phyloP scores from a whole-genome alignment of 2,113 vertebrate species.

The Thermophis baileyi region DNA sequence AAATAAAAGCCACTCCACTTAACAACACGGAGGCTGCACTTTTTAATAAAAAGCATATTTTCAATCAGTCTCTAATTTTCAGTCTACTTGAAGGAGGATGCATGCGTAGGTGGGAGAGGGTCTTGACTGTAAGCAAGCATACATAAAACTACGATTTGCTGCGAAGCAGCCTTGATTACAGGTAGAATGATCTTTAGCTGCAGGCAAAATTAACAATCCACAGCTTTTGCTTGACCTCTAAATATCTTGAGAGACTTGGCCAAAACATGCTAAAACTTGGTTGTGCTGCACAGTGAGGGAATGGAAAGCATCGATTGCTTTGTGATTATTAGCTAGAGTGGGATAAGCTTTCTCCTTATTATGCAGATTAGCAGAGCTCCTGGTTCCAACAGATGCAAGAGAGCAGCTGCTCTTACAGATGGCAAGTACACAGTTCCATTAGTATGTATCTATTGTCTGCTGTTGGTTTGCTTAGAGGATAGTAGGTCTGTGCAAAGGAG shows the following conservation, averaged over 20 bases:
- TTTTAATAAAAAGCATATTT: not conserved
- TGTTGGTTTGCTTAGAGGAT: slow-evolving; percentile 87
- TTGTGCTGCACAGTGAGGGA: slow-evolving; percentile 84
- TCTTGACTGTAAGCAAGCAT: slow-evolving; percentile 37
- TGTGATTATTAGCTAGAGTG: slow-evolving; percentile 98
- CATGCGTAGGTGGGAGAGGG: not conserved
- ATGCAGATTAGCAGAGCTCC: slow-evolving; percentile 99
- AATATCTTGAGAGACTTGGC: slow-evolving; percentile 69
- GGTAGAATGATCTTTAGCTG: slow-evolving; percentile 71
- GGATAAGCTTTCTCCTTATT: slow-evolving; percentile 99
- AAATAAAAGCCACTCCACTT: not conserved
- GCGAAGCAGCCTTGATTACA: slow-evolving; percentile 70
- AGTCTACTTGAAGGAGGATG: slow-evolving; percentile 12
- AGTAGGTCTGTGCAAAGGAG: slow-evolving; percentile 84
- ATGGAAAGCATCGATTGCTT: slow-evolving; percentile 96
- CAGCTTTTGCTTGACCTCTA: slow-evolving; percentile 80
- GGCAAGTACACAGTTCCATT: slow-evolving; percentile 99
- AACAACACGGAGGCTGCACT: not conserved
- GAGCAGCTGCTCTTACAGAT: slow-evolving; percentile 99
- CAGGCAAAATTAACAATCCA: slow-evolving; percentile 74
- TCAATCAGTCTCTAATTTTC: not conserved
- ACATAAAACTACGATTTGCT: slow-evolving; percentile 51
- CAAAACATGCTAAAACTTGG: slow-evolving; percentile 79
- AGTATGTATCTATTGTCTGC: slow-evolving; percentile 99
- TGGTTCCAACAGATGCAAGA: slow-evolving; percentile 95